phyloP scores from a whole-genome alignment of 2,797 vertebrate species.

The Sus cebifrons region DNA sequence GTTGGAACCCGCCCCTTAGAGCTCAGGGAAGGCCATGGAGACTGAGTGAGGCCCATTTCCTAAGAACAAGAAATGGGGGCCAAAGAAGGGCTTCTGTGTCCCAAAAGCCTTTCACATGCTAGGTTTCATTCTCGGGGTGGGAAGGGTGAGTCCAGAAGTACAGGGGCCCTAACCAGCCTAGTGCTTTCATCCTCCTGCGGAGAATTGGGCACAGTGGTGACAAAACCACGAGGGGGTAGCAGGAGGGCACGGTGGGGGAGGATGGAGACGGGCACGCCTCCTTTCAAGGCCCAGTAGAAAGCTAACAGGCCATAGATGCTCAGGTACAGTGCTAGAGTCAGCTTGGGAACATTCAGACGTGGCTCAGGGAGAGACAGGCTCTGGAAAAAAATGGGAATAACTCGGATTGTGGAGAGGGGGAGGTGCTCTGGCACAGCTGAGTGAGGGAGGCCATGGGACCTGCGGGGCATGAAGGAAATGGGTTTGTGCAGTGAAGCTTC shows the following conservation, averaged over 20 bases:
- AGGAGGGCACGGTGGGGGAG: neutral
- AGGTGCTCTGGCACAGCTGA: too few species aligned
- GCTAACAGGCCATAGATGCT: neutral
- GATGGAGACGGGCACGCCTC: neutral
- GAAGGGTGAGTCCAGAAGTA: neutral
- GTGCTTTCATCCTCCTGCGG: accelerated
- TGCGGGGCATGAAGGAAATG: accelerated
- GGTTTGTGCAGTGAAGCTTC: neutral
- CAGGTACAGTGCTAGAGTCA: neutral
- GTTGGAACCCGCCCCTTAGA: too few species aligned
- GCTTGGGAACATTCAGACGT: neutral
- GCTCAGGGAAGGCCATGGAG: too few species aligned
- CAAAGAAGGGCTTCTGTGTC: too few species aligned
- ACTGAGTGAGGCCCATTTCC: too few species aligned
- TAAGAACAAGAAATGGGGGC: too few species aligned
- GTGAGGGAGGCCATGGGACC: neutral
- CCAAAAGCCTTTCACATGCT: too few species aligned
- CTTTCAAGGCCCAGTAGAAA: neutral
- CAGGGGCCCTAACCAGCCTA: accelerated
- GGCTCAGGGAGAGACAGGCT: too few species aligned
- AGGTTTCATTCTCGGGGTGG: neutral
- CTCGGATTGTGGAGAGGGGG: neutral
- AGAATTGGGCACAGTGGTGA: accelerated
- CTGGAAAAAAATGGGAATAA: neutral
- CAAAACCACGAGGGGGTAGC: accelerated